Evolutionary conservation across 1,140 invertebrate genomes (phyloP), one percentile per base, ranked within the genome.

Genomic region (Oedothorax gibbosus): DNA sequence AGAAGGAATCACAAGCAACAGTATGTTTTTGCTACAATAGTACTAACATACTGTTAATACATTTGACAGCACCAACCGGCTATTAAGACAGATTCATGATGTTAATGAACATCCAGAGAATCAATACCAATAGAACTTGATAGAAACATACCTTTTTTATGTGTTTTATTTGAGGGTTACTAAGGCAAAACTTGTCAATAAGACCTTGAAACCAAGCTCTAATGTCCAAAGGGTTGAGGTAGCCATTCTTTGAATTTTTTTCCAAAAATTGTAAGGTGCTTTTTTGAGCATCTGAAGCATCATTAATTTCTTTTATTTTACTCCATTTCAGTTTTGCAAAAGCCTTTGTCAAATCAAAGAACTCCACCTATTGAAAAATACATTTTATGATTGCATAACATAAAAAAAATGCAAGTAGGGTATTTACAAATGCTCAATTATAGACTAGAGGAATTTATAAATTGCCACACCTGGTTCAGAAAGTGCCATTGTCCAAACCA

Each of bases 191-290:
- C 15, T 20, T 10, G 54, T 77, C 75, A 53, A 77, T 65, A n/a
- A 64, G 60, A 77, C 75, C 6, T 77, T 77, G 75, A 65, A 77
- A 51, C 75, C 75, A 77, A 10, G 75, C 49, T 11, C 21, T 51
- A 4, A 77, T 64, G 50, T 77, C 65, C 20, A 50, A 7, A 15
- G 75, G 75, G 8, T 51, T 10, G 20, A 77, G 9, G 53, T 64
- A 62, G 35, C 18, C 15, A 77, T 62, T 10, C 9, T 49, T 49
- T 51, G 75, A 77, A n/a, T 50, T 64, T 20, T 77, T 77, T 65
- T 77, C 18, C n/a, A 77, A 65, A 51, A 77, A 77, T 65, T 77
- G 62, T 51, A 77, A 18, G 12, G 65, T 18, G 14, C 18, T 9
- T 20, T 10, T 5, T 18, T 77, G 62, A 8, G 4, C 50, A 11